Base-by-base conservation (phyloP, 1,140 invertebrate species). In the Drosophila kohkoa region DNA sequence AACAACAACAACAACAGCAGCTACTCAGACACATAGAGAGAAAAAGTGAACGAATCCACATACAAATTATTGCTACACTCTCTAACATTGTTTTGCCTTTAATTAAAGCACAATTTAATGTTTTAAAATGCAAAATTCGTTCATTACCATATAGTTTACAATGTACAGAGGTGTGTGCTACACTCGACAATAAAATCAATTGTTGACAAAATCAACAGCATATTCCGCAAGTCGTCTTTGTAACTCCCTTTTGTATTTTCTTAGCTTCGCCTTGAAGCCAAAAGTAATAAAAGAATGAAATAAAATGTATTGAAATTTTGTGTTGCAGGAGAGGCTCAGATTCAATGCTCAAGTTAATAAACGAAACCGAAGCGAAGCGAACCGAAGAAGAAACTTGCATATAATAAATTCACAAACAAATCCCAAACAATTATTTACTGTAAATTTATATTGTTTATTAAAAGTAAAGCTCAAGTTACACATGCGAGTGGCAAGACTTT, bases 401-500 rank as follows among this genome's bases (percentile, higher is more conserved):
- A 58, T 52, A 81, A 81, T 81, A 82, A 81, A 78, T 81, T 81
- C 38, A 67, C 59, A 64, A 77, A 68, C 70, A 88, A 87, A 89
- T 85, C 57, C 54, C 51, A 68, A 66, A 77, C 77, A 88, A 88
- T 88, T 88, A 88, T 88, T 89, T 89, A 88, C 85, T 79, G 85
- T 78, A 83, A 83, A 88, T 89, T 77, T 83, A 75, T 89, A 70
- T 89, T 88, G 80, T 88, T 89, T 89, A 88, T 83, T 88, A 88
- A 83, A 86, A 82, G 82, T 79, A 86, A 71, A 69, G 67, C 72
- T 35, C 57, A 67, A 64, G 64, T 64, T 64, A 49, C 57, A 70
- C 57, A 73, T 32, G 51, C 49, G 20, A 43, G 25, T 28, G 52
- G 35, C 46, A 59, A 51, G 20, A n/a, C 38, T 51, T 30, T 51